Evolutionary conservation across 2,888 invertebrate species (phyloP).

Genomic region (Cremastobaeus sp.): DNA sequence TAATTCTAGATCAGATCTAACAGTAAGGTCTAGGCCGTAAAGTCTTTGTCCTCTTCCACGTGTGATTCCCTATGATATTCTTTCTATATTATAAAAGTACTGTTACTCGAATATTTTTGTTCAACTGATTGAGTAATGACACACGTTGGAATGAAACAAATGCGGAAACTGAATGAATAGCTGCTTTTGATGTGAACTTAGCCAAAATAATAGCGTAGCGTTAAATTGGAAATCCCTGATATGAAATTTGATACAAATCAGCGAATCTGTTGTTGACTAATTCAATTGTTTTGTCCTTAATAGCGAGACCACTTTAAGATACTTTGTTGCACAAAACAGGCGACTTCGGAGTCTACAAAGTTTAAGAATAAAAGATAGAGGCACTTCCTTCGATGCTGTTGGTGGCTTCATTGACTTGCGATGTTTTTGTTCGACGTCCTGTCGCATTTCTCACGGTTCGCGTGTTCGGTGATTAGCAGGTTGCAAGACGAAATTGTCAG

Average conservation of each 20-base stretch:
- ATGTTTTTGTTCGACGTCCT: slow-evolving; percentile 25
- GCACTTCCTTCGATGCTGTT: slow-evolving; percentile 19
- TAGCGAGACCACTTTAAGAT: no score
- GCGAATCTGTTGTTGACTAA: no score
- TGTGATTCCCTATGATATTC: slow-evolving; percentile 38
- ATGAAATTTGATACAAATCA: no score
- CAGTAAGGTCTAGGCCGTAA: slow-evolving; percentile 16
- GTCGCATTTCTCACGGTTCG: slow-evolving; percentile 44
- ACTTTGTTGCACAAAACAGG: no score
- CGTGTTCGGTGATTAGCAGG: slow-evolving; percentile 38
- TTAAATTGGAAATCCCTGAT: no score
- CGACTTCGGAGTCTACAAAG: no score
- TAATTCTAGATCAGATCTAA: slow-evolving; percentile 38
- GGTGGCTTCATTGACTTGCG: slow-evolving; percentile 22
- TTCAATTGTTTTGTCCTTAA: no score
- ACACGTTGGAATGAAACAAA: no score
- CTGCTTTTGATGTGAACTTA: no score
- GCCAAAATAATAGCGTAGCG: no score
- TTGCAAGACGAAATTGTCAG: slow-evolving; percentile 9
- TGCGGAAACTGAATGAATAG: no score
- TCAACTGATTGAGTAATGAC: slow-evolving; percentile 22
- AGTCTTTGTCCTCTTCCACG: slow-evolving; percentile 39
- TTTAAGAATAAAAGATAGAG: slow-evolving; percentile 14
- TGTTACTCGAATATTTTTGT: slow-evolving; percentile 42
- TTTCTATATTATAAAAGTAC: slow-evolving; percentile 33